Percentiles rank a stretch among this genome's conserved stretches.
These are phyloP conservation scores for Manis pentadactyla DNA, from an alignment of 2,797 vertebrate genomes.

Conservation along the genomic window DNA sequence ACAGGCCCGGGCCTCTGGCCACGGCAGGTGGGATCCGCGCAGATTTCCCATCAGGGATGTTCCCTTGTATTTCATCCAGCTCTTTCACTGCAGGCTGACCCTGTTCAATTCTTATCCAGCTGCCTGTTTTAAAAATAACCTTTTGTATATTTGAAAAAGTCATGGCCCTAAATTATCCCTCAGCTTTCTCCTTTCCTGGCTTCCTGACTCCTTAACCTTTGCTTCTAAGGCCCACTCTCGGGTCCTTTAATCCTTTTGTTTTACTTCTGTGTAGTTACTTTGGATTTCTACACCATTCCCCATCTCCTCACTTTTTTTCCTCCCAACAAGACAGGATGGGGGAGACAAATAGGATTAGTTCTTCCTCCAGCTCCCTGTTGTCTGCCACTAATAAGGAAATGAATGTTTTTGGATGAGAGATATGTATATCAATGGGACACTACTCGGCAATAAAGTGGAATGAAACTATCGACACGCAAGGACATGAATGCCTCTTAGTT, in stretches of 20 bases:
- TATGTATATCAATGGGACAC: rapidly evolving
- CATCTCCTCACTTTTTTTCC: rapidly evolving
- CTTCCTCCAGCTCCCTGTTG: neutral
- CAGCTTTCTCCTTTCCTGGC: neutral
- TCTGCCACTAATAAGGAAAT: neutral
- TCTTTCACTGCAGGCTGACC: neutral
- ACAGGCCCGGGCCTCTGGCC: neutral
- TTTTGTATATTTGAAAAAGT: slow-evolving; percentile 56
- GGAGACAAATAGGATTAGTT: neutral
- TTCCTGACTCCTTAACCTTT: neutral
- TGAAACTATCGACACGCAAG: rapidly evolving
- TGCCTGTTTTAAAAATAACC: slow-evolving; percentile 68
- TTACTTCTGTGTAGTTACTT: neutral
- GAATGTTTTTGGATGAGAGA: neutral
- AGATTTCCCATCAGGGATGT: neutral
- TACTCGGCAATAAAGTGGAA: neutral
- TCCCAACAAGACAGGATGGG: neutral
- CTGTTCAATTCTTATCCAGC: neutral
- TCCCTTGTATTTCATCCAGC: neutral
- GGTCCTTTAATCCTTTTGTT: neutral
- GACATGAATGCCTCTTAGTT: neutral
- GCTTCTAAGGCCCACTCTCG: neutral
- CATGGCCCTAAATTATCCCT: slow-evolving; percentile 46
- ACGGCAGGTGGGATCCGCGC: neutral
- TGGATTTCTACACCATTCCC: neutral